Conservation (phyloP, 2,797 vertebrate species). For the Megaceryle alcyon region DNA sequence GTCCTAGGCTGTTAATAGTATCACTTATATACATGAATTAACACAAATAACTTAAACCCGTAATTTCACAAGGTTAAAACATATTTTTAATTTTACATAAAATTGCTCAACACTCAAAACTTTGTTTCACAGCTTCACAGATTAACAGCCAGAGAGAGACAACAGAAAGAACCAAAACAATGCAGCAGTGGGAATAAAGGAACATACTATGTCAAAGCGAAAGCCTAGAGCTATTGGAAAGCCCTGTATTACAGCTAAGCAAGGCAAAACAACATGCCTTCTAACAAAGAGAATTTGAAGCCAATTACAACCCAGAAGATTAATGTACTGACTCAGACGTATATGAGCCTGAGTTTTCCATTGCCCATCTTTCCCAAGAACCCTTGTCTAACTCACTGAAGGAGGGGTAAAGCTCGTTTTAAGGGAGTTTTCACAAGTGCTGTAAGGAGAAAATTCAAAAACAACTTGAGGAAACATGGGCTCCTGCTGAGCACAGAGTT, state of each 20-base stretch:
- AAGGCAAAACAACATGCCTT: background rate
- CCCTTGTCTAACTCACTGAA: background rate
- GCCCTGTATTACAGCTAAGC: background rate
- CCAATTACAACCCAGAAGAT: background rate
- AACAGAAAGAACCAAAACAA: background rate
- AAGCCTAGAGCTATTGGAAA: background rate
- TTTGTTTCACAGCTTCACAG: background rate
- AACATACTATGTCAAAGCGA: background rate
- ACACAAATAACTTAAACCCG: background rate
- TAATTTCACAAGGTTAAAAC: background rate
- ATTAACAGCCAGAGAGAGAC: background rate
- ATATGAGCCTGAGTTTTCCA: background rate
- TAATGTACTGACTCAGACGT: background rate
- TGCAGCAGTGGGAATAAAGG: fast-evolving
- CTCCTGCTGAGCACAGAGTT: constrained; percentile 8
- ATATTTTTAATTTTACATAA: background rate
- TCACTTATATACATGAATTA: background rate
- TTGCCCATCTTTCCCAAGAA: background rate
- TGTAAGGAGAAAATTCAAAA: constrained; percentile 15
- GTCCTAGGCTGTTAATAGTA: background rate
- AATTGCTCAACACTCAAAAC: background rate
- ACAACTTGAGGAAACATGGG: background rate
- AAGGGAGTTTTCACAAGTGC: background rate
- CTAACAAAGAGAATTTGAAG: constrained; percentile 13
- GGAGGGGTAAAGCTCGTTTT: background rate